Conservation (phyloP, 2,113 vertebrate genomes). For the Axis porcinus region DNA sequence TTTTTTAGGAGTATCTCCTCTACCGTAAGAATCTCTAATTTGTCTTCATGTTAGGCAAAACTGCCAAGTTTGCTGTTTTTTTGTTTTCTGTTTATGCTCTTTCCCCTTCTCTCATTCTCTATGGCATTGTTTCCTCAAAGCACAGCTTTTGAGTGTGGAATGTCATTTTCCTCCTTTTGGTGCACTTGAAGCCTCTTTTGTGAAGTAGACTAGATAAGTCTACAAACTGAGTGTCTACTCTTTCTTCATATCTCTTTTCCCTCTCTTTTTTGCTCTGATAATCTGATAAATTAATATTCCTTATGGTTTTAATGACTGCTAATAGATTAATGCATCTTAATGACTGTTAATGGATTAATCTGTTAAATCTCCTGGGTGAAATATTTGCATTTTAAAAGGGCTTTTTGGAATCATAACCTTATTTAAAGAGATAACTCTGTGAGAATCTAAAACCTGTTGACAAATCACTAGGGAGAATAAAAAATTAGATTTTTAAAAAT, state of each 20-base stretch:
- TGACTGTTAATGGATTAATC: slow-evolving; percentile 58
- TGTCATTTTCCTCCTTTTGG: background rate
- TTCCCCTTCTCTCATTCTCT: background rate
- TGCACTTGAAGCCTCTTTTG: background rate
- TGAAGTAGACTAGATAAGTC: background rate
- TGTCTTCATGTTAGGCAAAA: background rate
- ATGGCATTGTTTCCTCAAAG: background rate
- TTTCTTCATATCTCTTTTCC: background rate
- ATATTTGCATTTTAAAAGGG: slow-evolving; percentile 48
- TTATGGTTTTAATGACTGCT: slow-evolving; percentile 16
- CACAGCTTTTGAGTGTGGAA: background rate
- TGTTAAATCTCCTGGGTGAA: slow-evolving; percentile 19
- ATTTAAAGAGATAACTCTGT: slow-evolving; percentile 25
- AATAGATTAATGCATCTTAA: slow-evolving; percentile 38
- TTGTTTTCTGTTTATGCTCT: background rate
- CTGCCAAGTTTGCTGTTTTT: background rate
- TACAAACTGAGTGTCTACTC: background rate
- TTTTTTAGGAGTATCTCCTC: background rate
- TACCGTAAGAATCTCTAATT: background rate
- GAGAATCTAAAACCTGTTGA: slow-evolving; percentile 12
- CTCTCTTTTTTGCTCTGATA: background rate
- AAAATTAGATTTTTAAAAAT: background rate
- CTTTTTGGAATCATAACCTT: slow-evolving; percentile 33
- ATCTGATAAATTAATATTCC: background rate
- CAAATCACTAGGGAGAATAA: slow-evolving; percentile 1